Base-by-base conservation (phyloP, 2,113 vertebrate genomes). In the Nanorana parkeri region DNA sequence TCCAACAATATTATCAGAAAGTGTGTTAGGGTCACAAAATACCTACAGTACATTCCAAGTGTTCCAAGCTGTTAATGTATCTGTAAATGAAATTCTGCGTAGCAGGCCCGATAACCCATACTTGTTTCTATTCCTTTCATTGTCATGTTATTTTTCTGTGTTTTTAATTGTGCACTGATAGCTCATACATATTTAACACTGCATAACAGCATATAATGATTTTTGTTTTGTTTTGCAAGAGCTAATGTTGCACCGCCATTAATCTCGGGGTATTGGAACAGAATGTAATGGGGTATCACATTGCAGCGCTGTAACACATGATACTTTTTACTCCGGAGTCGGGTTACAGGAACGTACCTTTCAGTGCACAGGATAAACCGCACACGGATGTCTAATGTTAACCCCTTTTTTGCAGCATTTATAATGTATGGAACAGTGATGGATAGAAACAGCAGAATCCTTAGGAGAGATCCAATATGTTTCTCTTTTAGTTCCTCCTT, bases 271-370 rank as follows among this genome's bases (percentile, higher is more conserved):
- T 86, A 69, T 82, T 88, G 77, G 87, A 85, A 87, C 84, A 86
- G 87, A 88, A 88, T 88, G 88, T 91, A 90, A 91, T 92, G 86
- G 89, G 3, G 0, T 92, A 92, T 94, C 90, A 72, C 75, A 68
- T 93, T 94, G 86, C 91, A 90, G 84, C 89, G 91, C 85, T 89
- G 89, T 91, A 91, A 93, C 88, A 89, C 88, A 84, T 71, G 89
- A 84, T 86, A 86, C 87, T 88, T 83, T 86, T 68, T 75, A 84
- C 85, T 87, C 84, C 89, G 88, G 85, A 90, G 84, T 89, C 20
- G 17, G 85, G 73, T 85, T 89, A 86, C 91, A 91, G 90, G 92
- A 88, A 93, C 88, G 52, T 73, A 19, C 58, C 29, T 56, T n/a
- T 71, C 54, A 21, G 16, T 51, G 41, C 17, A 26, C 16, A 58